Conservation (phyloP, 2,797 vertebrate genomes). For the Bovichtus variegatus region DNA sequence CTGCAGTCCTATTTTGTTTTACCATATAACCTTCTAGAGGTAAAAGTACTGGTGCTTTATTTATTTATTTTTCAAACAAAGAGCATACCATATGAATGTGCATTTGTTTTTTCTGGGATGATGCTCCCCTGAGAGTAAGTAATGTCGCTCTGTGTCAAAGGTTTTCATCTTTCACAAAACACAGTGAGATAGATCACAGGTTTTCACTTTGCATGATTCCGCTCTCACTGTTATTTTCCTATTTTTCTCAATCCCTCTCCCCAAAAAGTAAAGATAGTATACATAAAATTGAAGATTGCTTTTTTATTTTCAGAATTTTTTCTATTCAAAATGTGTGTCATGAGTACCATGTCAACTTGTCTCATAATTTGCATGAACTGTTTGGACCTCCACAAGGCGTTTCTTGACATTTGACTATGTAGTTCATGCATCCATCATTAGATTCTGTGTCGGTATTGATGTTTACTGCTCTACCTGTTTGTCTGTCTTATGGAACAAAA, state of each 20-base stretch:
- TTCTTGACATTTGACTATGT: conserved; percentile 73
- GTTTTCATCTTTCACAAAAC: conserved; percentile 43
- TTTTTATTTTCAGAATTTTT: conserved; percentile 7
- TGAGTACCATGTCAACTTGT: conserved; percentile 54
- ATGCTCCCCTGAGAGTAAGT: conserved; percentile 21
- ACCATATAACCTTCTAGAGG: conserved; percentile 20
- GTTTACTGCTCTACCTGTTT: conserved; percentile 72
- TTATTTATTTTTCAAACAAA: conserved; percentile 33
- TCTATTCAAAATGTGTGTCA: conserved; percentile 54
- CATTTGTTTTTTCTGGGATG: conserved; percentile 10
- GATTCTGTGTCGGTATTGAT: conserved; percentile 70
- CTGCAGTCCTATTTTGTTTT: conserved; percentile 44
- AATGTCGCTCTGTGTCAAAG: conserved; percentile 42
- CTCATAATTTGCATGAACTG: conserved; percentile 81
- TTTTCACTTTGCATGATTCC: conserved; percentile 67
- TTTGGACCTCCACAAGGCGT: conserved; percentile 72
- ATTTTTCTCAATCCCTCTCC: conserved; percentile 25
- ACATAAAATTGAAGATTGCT: conserved; percentile 17
- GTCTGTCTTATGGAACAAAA: conserved; percentile 71
- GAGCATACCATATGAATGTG: conserved; percentile 53
- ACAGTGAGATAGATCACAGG: conserved; percentile 30
- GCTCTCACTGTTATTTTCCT: conserved; percentile 39
- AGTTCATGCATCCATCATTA: conserved; percentile 70
- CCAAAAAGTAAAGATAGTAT: conserved; percentile 20
- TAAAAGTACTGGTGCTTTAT: conserved; percentile 24